Conservation (phyloP, 1,140 invertebrate species). For the Lithobius niger region DNA sequence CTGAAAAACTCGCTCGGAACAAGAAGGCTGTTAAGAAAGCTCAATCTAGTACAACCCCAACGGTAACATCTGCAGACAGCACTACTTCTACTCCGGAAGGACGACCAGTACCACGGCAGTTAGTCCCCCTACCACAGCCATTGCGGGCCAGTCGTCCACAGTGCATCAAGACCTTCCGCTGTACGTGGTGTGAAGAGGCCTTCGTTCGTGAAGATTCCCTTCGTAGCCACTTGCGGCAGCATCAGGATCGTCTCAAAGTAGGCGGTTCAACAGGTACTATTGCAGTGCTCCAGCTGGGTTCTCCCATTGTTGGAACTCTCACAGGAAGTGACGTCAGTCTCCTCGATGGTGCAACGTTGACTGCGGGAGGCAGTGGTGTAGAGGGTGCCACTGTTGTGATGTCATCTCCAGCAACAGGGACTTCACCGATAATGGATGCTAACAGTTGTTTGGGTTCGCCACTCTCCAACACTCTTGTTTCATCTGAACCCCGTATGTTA, state of each 20-base stretch:
- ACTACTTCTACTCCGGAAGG: background rate
- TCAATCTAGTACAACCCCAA: background rate
- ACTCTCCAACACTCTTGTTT: background rate
- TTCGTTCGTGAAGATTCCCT: conserved; percentile 31
- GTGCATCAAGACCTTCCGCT: conserved; percentile 23
- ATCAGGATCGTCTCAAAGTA: conserved; percentile 15
- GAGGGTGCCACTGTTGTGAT: background rate
- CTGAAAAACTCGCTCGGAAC: background rate
- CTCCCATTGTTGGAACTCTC: background rate
- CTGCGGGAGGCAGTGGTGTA: background rate
- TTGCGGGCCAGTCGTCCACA: conserved; percentile 10
- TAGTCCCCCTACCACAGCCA: too few relatives aligned
- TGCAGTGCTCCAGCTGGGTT: conserved; percentile 3
- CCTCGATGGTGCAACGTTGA: background rate
- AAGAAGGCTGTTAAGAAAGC: background rate
- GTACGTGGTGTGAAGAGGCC: conserved; percentile 23
- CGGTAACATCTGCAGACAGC: background rate
- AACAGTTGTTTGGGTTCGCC: background rate
- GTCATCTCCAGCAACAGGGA: background rate
- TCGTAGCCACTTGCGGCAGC: conserved; percentile 28
- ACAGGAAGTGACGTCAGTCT: background rate
- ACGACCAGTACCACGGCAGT: too few relatives aligned
- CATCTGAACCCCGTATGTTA: background rate
- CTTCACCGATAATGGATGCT: background rate
- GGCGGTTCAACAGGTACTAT: conserved; percentile 1